These are phyloP conservation scores for Macrochelys suwanniensis DNA, from an alignment of 2,797 vertebrate genomes.

Conservation along the genomic window DNA sequence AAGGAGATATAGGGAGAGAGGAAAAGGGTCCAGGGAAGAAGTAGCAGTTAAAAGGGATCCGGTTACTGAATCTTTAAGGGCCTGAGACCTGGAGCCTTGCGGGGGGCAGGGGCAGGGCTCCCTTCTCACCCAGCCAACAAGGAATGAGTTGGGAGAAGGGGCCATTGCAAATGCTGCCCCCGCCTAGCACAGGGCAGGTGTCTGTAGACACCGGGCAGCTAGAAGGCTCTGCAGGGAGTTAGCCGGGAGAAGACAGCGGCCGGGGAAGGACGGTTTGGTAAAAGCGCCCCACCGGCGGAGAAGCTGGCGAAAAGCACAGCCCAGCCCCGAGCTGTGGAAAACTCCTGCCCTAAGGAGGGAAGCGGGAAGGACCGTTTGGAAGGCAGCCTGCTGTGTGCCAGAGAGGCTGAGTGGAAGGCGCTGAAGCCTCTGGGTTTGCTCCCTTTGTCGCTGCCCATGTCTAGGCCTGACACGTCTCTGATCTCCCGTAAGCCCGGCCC, in stretches of 20 bases:
- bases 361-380: too few species aligned
- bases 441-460: fast-evolving
- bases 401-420: background rate
- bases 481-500: fast-evolving
- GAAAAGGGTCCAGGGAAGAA: too few species aligned
- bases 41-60: too few species aligned
- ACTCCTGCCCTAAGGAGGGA: background rate
- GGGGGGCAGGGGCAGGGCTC: too few species aligned
- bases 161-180: too few species aligned
- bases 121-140: too few species aligned
- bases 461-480: fast-evolving
- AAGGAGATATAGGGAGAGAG: too few species aligned
- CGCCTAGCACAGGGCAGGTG: too few species aligned
- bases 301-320: background rate
- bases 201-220: too few species aligned
- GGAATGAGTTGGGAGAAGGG: too few species aligned
- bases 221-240: background rate
- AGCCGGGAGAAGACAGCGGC: background rate
- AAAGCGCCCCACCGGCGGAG: background rate
- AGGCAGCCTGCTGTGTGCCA: background rate
- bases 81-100: too few species aligned
- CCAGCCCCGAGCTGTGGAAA: background rate
- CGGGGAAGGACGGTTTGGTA: background rate
- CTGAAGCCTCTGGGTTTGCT: background rate
- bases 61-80: too few species aligned